Base-by-base conservation (phyloP, 2,797 vertebrate species). In the Phylloscopus collybita region DNA sequence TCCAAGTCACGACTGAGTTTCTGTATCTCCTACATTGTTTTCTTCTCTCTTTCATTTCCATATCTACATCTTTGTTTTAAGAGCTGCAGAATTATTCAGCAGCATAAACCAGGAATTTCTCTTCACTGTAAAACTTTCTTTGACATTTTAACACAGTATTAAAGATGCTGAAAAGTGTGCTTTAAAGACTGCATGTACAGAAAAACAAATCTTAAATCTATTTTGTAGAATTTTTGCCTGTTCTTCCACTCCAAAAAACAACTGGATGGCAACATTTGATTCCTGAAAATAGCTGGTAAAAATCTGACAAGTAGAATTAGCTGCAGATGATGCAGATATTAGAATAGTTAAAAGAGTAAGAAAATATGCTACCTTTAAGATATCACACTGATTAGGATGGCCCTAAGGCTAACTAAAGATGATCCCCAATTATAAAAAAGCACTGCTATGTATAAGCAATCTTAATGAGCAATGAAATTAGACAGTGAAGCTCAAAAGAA, bases 1-100 rank as follows among this genome's bases (percentile, higher is more conserved):
- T 93, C 64, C 88, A 69, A 96, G 90, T 96, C 95, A 95, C 74
- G 83, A 97, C 86, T 82, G 80, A 96, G 60, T 84, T 95, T 95
- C 88, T 93, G 11, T 87, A 73, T 93, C 95, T 90, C 80, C 78
- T 95, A 89, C 88, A 61, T 93, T 92, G 51, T 95, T 95, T 95
- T 94, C 73, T 94, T 94, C 78, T 92, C 44, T 66, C 40, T 95
- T 96, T 93, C 70, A 86, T 93, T 95, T 85, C 51, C 42, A 82
- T 80, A 88, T 64, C 92, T 93, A 75, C 49, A 79, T 54, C 80
- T 94, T 92, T 49, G 1, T 74, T 91, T 95, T 88, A 76, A 80
- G 75, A 86, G 59, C n/a, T 72, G 59, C 74, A 90, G 50, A 90
- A 81, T 74, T 95, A 73, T 91, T 94, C 92, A 95, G 74, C 53